Percentiles rank a stretch among this genome's conserved stretches.
Evolutionary conservation across 2,113 vertebrate genomes (phyloP).

Genomic region (Pseudorhombus dupliciocellatus): DNA sequence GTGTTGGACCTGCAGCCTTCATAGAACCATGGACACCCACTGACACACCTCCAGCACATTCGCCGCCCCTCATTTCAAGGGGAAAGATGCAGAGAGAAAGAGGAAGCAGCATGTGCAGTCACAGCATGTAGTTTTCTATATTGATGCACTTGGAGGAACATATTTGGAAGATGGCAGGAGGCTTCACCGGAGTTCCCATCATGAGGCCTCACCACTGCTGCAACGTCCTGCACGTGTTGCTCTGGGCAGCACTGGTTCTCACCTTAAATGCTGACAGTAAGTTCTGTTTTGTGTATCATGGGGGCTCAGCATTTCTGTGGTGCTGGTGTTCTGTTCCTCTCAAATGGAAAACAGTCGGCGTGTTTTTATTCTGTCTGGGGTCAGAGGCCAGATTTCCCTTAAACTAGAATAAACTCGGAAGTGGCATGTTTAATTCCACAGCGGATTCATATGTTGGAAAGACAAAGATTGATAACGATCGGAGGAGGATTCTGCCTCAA

Average conservation of each 20-base stretch:
- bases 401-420: not conserved
- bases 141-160: constrained; percentile 17
- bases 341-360: not conserved
- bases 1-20: constrained; percentile 13
- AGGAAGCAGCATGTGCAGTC: constrained; percentile 44
- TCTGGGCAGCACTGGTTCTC: constrained; percentile 42
- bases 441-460: not conserved
- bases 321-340: not conserved
- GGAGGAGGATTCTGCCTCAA: not conserved
- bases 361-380: not conserved
- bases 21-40: constrained; percentile 53
- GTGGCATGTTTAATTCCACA: not conserved
- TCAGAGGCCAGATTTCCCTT: not conserved
- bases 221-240: constrained; percentile 5
- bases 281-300: constrained; percentile 11
- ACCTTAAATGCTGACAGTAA: constrained; percentile 52
- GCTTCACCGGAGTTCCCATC: constrained; percentile 4
- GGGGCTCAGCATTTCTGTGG: not conserved
- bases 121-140: not conserved
- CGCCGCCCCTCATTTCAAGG: not conserved
- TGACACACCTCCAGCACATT: constrained; percentile 1
- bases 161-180: constrained; percentile 7
- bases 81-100: constrained; percentile 13
- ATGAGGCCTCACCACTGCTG: constrained; percentile 43
- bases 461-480: not conserved